phyloP scores from a whole-genome alignment of 37 sponge, comb jelly and placozoan genomes.

The Crambe crambe region DNA sequence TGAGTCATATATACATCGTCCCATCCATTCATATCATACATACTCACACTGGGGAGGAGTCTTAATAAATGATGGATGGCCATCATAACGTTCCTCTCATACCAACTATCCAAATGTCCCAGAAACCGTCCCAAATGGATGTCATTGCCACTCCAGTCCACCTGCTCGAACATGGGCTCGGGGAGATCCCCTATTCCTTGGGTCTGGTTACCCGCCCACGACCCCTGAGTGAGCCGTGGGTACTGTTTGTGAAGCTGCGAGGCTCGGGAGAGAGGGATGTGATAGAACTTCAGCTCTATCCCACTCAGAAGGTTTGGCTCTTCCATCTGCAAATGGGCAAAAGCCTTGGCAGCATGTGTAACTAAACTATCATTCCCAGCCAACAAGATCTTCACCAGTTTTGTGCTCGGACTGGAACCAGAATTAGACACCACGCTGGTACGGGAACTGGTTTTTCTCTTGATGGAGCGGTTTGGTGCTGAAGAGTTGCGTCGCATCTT shows the following conservation, averaged over 20 bases:
- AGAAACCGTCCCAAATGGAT: constrained; percentile 79
- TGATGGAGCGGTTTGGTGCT: neutral
- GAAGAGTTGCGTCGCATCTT: constrained; percentile 41
- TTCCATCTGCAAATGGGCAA: constrained; percentile 39
- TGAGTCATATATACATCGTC: neutral
- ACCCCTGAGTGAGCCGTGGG: neutral
- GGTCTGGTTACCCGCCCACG: neutral
- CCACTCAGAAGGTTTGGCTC: constrained; percentile 63
- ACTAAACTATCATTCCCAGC: constrained; percentile 65
- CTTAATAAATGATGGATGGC: constrained; percentile 72
- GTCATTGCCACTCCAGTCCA: constrained; percentile 39
- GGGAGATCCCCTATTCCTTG: constrained; percentile 34
- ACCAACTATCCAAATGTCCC: constrained; percentile 89
- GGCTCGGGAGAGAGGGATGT: constrained; percentile 68
- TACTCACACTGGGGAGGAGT: constrained; percentile 71
- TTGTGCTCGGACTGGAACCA: neutral
- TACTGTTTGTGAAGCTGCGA: constrained; percentile 3
- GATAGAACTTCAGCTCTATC: constrained; percentile 65
- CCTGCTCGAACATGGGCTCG: constrained; percentile 32
- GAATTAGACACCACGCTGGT: neutral
- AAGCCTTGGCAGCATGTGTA: constrained; percentile 55
- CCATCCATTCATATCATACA: too few relatives aligned
- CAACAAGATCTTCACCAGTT: constrained; percentile 59
- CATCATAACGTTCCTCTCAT: constrained; percentile 82
- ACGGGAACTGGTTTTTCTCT: neutral